phyloP scores from a whole-genome alignment of 2,888 invertebrate genomes.

The Drosophila tripunctata region DNA sequence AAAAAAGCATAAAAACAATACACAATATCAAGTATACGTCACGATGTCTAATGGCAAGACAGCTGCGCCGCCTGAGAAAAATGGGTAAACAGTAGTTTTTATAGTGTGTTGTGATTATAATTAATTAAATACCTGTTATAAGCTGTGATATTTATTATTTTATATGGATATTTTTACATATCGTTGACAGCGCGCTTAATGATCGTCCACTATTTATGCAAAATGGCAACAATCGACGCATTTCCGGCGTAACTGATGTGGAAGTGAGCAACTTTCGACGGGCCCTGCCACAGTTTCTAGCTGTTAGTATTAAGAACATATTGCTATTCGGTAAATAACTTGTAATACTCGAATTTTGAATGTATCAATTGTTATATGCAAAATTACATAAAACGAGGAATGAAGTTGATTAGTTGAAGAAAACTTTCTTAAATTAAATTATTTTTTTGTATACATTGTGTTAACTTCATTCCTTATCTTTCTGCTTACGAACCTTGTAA shows the following conservation, averaged over 20 bases:
- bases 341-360: slow-evolving; percentile 20
- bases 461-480: slow-evolving; percentile 33
- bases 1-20: slow-evolving; percentile 14
- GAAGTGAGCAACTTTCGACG: slow-evolving; percentile 85
- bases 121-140: not conserved
- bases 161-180: no score
- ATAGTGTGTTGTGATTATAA: no score
- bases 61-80: slow-evolving; percentile 57
- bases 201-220: slow-evolving; percentile 82
- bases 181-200: slow-evolving; percentile 70
- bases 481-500: not conserved
- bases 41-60: slow-evolving; percentile 66
- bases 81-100: slow-evolving; percentile 53
- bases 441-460: no score
- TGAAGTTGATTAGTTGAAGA: slow-evolving; percentile 20
- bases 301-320: slow-evolving; percentile 92
- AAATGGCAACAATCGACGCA: slow-evolving; percentile 70
- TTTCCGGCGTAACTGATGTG: slow-evolving; percentile 57
- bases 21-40: slow-evolving; percentile 24
- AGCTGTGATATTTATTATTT: no score
- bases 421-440: not conserved
- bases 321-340: slow-evolving; percentile 87
- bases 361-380: not conserved
- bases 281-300: slow-evolving; percentile 90
- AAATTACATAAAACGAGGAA: slow-evolving; percentile 20